Conservation (phyloP, 1,140 invertebrate genomes). For the Leguminivora glycinivorella region DNA sequence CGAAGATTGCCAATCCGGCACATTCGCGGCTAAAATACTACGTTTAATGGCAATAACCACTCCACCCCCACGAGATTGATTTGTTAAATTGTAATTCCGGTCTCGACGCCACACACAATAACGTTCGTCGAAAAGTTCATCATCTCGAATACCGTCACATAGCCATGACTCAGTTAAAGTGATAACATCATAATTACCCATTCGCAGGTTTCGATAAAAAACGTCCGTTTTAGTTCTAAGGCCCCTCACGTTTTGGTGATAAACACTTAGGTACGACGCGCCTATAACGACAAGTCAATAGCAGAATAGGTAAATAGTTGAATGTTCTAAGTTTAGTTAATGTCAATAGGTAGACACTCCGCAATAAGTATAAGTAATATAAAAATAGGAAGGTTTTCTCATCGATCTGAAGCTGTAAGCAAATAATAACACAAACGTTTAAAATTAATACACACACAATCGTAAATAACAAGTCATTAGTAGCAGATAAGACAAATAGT, state of each 20-base stretch:
- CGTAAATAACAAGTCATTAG: background rate
- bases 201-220: background rate
- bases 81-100: background rate
- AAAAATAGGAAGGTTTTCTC: background rate
- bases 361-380: background rate
- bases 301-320: background rate
- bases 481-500: background rate
- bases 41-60: constrained; percentile 23
- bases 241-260: background rate
- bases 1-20: background rate
- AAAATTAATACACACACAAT: background rate
- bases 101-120: constrained; percentile 22
- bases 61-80: constrained; percentile 11
- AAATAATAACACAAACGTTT: background rate
- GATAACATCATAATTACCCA: constrained; percentile 13
- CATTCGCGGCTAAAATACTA: background rate
- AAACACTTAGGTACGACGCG: background rate
- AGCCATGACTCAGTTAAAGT: constrained; percentile 27
- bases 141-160: constrained; percentile 2
- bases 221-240: background rate
- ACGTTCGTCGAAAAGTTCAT: constrained; percentile 25
- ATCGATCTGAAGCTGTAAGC: background rate
- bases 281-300: background rate
- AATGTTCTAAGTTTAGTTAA: background rate
- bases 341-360: background rate